Conservation (phyloP, 2,113 vertebrate species). For the Benthochromis sp. region DNA sequence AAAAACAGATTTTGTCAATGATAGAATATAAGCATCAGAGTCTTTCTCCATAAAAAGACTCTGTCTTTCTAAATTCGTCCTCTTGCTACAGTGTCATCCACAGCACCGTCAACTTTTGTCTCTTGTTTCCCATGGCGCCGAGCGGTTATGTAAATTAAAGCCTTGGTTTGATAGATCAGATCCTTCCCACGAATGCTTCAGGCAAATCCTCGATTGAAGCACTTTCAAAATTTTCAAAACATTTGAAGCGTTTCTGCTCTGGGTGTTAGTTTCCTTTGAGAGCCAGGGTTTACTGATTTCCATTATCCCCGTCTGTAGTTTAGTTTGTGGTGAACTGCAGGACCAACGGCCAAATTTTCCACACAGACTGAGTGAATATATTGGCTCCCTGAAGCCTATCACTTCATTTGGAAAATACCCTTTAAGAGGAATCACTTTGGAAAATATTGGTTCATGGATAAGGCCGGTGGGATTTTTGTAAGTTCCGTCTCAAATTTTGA, state of each 20-base stretch:
- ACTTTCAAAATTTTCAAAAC: conserved; percentile 47
- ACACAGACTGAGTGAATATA: conserved; percentile 46
- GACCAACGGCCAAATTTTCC: conserved; percentile 47
- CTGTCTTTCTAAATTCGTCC: background rate
- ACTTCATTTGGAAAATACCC: conserved; percentile 59
- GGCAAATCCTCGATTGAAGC: conserved; percentile 40
- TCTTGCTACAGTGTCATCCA: conserved; percentile 16
- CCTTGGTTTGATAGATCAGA: conserved; percentile 57
- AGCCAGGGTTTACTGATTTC: conserved; percentile 37
- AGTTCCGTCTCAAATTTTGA: background rate
- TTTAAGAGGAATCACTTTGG: conserved; percentile 47
- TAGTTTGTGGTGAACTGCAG: conserved; percentile 39
- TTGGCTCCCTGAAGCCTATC: conserved; percentile 53
- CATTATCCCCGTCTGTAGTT: conserved; percentile 44
- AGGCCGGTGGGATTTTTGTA: conserved; percentile 1
- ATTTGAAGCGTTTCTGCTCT: conserved; percentile 28
- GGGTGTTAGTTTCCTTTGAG: conserved; percentile 51
- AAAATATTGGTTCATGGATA: conserved; percentile 39
- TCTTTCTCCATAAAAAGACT: background rate
- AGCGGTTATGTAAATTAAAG: conserved; percentile 63
- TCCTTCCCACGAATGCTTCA: conserved; percentile 35
- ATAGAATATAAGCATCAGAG: background rate
- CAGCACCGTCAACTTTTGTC: conserved; percentile 32
- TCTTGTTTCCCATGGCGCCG: conserved; percentile 60
- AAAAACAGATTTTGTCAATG: background rate